Percentiles rank a stretch among this genome's conserved stretches.
phyloP scores from a whole-genome alignment of 2,113 vertebrate genomes.

The Clarias batrachus region DNA sequence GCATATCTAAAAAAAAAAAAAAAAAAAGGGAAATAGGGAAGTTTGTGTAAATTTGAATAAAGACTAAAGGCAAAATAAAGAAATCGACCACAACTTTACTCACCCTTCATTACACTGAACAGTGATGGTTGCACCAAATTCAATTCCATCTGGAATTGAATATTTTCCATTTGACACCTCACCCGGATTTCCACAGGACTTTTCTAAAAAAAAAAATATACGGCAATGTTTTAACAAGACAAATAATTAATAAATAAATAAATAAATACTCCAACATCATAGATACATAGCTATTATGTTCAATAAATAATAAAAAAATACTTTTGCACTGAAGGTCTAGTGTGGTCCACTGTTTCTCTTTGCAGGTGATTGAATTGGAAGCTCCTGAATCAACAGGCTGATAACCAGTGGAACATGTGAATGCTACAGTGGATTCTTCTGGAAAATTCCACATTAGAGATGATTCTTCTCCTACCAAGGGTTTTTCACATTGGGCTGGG shows the following conservation, averaged over 20 bases:
- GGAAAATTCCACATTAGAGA: too few relatives aligned
- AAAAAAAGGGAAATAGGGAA: too few relatives aligned
- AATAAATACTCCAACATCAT: too few relatives aligned
- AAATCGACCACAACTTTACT: not conserved
- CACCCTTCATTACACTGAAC: conserved; percentile 34
- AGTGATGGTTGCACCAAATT: conserved; percentile 42
- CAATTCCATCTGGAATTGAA: conserved; percentile 7
- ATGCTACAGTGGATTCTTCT: not conserved
- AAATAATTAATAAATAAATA: not conserved
- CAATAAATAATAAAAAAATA: not conserved
- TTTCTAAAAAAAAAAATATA: conserved; percentile 28
- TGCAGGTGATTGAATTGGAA: conserved; percentile 11
- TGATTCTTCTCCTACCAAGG: not conserved
- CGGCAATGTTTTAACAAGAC: not conserved
- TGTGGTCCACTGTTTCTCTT: not conserved
- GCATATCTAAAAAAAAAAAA: not conserved
- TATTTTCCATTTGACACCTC: conserved; percentile 22
- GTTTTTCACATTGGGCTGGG: conserved; percentile 52
- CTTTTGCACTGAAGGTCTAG: conserved; percentile 7
- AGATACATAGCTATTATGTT: too few relatives aligned
- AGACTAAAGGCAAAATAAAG: not conserved
- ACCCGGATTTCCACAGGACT: conserved; percentile 32
- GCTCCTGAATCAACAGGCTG: not conserved
- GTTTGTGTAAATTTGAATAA: not conserved
- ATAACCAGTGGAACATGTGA: conserved; percentile 11